Conservation (phyloP, 2,113 vertebrate species). For the Seriola dumerili region DNA sequence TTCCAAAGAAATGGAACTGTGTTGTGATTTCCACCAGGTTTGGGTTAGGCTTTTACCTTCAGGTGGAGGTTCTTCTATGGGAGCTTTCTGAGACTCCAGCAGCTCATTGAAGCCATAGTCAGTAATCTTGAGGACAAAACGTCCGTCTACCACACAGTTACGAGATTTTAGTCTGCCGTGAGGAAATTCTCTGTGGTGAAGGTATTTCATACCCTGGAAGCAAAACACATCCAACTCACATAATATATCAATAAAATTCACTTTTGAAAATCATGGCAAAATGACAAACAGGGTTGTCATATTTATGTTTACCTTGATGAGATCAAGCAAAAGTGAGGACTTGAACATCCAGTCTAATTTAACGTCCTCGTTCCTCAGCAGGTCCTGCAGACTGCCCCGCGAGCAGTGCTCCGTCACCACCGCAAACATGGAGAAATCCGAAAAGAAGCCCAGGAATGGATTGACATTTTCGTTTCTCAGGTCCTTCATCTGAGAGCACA, state of each 20-base stretch:
- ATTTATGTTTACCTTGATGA: conserved; percentile 89
- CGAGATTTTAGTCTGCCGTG: conserved; percentile 92
- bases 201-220: conserved; percentile 93
- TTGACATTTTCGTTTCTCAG: conserved; percentile 93
- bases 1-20: background rate
- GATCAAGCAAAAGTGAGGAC: conserved; percentile 92
- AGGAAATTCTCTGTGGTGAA: conserved; percentile 89
- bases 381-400: conserved; percentile 92
- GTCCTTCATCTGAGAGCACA: conserved; percentile 89
- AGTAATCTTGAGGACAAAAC: conserved; percentile 94
- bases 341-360: conserved; percentile 98
- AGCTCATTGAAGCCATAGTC: conserved; percentile 92
- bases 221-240: conserved; percentile 9
- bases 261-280: background rate
- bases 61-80: conserved; percentile 76
- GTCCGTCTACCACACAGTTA: conserved; percentile 93
- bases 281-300: background rate
- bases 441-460: conserved; percentile 92
- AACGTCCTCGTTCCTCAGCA: conserved; percentile 91
- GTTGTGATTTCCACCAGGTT: background rate
- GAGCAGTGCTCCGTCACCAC: conserved; percentile 93
- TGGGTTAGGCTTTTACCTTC: conserved; percentile 83
- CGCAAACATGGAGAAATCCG: conserved; percentile 88
- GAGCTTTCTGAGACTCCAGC: conserved; percentile 87
- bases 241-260: background rate